Evolutionary conservation across 1,140 invertebrate species (phyloP).

Genomic region (Gonioctena quinquepunctata): DNA sequence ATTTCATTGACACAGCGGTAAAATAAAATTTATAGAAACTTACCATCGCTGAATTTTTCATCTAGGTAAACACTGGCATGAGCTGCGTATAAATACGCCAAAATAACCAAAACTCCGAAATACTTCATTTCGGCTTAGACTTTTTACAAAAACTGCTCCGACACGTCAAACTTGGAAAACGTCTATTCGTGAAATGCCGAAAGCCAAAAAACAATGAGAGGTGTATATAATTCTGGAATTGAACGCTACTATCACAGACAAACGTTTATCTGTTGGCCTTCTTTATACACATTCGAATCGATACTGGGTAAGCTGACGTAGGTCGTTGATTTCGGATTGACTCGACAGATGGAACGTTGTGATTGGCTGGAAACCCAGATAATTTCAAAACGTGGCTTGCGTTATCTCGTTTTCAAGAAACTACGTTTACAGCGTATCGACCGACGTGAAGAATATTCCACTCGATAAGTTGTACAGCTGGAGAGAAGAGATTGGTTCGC

Average conservation of each 20-base stretch:
- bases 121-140: conserved; percentile 51
- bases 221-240: conserved; percentile 25
- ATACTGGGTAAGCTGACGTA: conserved; percentile 13
- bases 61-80: conserved; percentile 67
- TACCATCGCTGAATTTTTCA: conserved; percentile 77
- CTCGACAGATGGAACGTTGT: conserved; percentile 53
- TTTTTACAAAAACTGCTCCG: conserved; percentile 34
- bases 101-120: conserved; percentile 40
- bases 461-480: conserved; percentile 43
- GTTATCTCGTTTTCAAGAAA: conserved; percentile 18
- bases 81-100: conserved; percentile 43
- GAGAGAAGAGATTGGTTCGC: conserved; percentile 44
- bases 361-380: conserved; percentile 42
- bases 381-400: conserved; percentile 28
- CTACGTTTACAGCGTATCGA: background rate
- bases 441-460: conserved; percentile 29
- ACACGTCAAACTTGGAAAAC: conserved; percentile 45
- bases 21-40: conserved; percentile 51
- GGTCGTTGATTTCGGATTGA: conserved; percentile 18
- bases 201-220: conserved; percentile 37
- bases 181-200: conserved; percentile 40
- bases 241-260: conserved; percentile 27
- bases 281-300: background rate
- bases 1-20: too few relatives aligned
- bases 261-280: background rate